These are phyloP conservation scores for Eubasilissa splendida DNA, from an alignment of 2,888 invertebrate genomes.

Conservation along the genomic window DNA sequence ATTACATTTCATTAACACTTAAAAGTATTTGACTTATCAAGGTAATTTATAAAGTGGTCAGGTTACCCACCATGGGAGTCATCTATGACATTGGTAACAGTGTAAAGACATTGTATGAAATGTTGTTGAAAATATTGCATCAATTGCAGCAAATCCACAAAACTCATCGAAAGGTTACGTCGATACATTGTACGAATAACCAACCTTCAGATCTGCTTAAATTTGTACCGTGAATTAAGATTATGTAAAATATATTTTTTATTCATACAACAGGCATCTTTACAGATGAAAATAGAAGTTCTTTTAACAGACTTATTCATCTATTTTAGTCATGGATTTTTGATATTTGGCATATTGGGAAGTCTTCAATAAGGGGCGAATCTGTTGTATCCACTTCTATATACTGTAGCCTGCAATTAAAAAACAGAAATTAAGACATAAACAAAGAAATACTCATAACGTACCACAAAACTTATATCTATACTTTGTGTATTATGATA, in stretches of 20 bases:
- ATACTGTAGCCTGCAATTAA: slow-evolving; percentile 86
- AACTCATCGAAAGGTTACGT: slow-evolving; percentile 21
- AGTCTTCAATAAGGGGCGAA: slow-evolving; percentile 89
- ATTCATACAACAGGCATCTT: slow-evolving; percentile 59
- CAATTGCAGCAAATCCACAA: slow-evolving; percentile 50
- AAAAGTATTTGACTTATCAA: slow-evolving; percentile 45
- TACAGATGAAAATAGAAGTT: slow-evolving; percentile 59
- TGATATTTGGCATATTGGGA: slow-evolving; percentile 58
- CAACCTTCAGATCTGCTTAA: slow-evolving; percentile 54
- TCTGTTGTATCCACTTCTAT: slow-evolving; percentile 95
- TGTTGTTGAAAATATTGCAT: slow-evolving; percentile 36
- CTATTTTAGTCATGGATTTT: slow-evolving; percentile 59
- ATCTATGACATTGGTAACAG: slow-evolving; percentile 52
- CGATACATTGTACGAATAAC: slow-evolving; percentile 39
- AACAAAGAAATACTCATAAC: too few relatives aligned
- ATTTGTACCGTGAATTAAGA: slow-evolving; percentile 58
- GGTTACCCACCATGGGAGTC: slow-evolving; percentile 39
- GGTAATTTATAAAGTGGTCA: slow-evolving; percentile 51
- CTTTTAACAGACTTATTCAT: slow-evolving; percentile 58
- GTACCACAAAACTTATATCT: too few relatives aligned
- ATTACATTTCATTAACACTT: slow-evolving; percentile 50
- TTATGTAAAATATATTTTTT: slow-evolving; percentile 57
- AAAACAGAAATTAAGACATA: slow-evolving; percentile 32
- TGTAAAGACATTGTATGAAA: slow-evolving; percentile 39
- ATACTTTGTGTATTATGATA: too few relatives aligned